These are phyloP conservation scores for Atta texana DNA, from an alignment of 1,140 invertebrate genomes.

Conservation along the genomic window DNA sequence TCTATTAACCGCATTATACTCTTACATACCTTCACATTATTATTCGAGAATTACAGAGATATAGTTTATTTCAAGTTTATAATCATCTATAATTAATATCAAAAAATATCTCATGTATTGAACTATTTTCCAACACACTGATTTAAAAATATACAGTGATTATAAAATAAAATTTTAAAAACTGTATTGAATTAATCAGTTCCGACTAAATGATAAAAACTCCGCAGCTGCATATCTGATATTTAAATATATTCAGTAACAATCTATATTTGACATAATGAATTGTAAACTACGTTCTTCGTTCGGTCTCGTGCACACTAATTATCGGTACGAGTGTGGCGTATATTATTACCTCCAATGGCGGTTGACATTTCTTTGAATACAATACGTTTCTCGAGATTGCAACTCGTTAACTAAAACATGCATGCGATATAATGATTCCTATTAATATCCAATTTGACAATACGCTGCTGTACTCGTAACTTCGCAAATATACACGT, in stretches of 20 bases:
- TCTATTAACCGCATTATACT: too few species aligned
- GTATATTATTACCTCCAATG: slow-evolving; percentile 22
- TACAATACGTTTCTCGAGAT: slow-evolving; percentile 1
- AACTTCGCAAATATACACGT: too few species aligned
- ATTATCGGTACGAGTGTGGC: neutral
- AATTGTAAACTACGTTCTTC: neutral
- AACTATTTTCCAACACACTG: neutral
- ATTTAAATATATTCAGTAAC: slow-evolving; percentile 1
- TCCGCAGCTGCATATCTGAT: too few species aligned
- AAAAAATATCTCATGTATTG: neutral
- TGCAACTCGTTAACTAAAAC: slow-evolving; percentile 25
- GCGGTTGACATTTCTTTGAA: slow-evolving; percentile 18
- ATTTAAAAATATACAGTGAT: neutral
- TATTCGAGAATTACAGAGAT: too few species aligned
- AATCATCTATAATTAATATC: neutral
- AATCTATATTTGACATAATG: neutral
- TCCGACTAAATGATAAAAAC: neutral
- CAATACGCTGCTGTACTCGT: neutral
- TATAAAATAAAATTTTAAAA: slow-evolving; percentile 20
- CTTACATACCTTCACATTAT: too few species aligned
- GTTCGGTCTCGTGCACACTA: slow-evolving; percentile 6
- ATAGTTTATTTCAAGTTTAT: neutral
- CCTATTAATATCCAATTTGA: slow-evolving; percentile 27
- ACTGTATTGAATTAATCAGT: neutral
- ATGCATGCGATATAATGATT: neutral